phyloP scores from a whole-genome alignment of 1,140 invertebrate genomes.

The Cotesia chilonis region DNA sequence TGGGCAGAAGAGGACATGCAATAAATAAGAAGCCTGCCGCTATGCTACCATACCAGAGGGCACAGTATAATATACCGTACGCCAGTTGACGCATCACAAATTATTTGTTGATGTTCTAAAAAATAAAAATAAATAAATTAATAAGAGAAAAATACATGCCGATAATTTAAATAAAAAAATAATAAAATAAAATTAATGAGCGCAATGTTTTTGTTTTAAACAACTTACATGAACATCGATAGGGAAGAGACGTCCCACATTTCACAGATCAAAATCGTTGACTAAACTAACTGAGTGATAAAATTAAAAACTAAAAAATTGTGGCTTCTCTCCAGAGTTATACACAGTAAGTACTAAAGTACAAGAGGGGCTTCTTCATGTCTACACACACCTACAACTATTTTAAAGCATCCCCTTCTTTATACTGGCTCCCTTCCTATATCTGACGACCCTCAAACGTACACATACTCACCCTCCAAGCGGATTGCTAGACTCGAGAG shows the following conservation, averaged over 20 bases:
- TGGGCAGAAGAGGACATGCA: conserved; percentile 74
- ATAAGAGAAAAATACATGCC: neutral
- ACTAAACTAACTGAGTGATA: conserved; percentile 50
- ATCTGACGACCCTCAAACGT: too few relatives aligned
- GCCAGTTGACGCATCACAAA: conserved; percentile 56
- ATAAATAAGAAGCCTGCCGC: conserved; percentile 69
- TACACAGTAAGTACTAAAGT: conserved; percentile 26
- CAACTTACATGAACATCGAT: conserved; percentile 44
- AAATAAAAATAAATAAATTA: conserved; percentile 20
- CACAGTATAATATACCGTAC: conserved; percentile 65
- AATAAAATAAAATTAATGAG: conserved; percentile 11
- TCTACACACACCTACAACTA: conserved; percentile 37
- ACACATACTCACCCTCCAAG: too few relatives aligned
- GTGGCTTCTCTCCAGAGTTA: conserved; percentile 57
- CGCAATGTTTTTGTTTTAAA: conserved; percentile 8
- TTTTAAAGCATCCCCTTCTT: too few relatives aligned
- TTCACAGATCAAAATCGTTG: conserved; percentile 48
- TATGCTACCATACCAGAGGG: conserved; percentile 70
- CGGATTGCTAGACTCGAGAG: too few relatives aligned
- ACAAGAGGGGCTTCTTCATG: conserved; percentile 48
- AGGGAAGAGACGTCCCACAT: conserved; percentile 45
- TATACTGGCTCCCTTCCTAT: too few relatives aligned
- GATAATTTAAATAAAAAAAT: neutral
- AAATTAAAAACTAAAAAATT: conserved; percentile 45
- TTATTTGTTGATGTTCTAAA: conserved; percentile 27